Base-by-base conservation (phyloP, 1,140 invertebrate genomes). In the Drosophila persimilis region DNA sequence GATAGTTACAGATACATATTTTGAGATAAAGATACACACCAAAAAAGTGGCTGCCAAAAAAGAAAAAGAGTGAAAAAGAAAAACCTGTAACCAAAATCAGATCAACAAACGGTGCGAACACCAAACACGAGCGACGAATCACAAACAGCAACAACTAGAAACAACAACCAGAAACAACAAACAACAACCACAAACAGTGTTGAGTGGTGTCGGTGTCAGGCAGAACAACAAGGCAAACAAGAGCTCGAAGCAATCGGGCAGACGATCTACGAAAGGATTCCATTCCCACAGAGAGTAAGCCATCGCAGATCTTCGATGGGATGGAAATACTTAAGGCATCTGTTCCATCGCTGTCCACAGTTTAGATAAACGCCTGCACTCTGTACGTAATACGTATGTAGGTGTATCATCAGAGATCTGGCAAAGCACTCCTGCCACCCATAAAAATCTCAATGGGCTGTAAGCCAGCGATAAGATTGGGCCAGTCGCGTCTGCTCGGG, bases 61-160 rank as follows among this genome's bases (percentile, higher is more conserved):
- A 1, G 53, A 57, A 59, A 29, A 29, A 26, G 24, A 39, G 7
- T 17, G 17, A 17, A 57, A 73, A 55, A 77, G 62, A 47, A 73
- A 55, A 77, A 70, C 72, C 65, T 69, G 72, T 76, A 77, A 70
- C 73, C 45, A 24, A 76, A 77, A 77, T 77, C 74, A 77, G 74
- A 77, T 77, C 73, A 76, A 77, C 48, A 70, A 77, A 77, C 74
- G 73, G 73, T 75, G 72, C 72, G 62, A 74, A 74, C 72, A 74
- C 41, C 71, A 73, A 74, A 74, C 72, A 74, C 72, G 72, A 73
- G 72, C 72, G 73, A 55, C 55, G 17, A 69, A 67, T 73, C 56
- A 52, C 54, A 59, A 59, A 61, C 50, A 39, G 17, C 35, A 11
- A 51, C 39, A 65, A 57, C 39, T 35, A 57, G 22, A 39, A 35